Percentiles rank a stretch among this genome's conserved stretches.
These are phyloP conservation scores for Ormyrus nitidulus DNA, from an alignment of 2,888 invertebrate species.

Conservation along the genomic window DNA sequence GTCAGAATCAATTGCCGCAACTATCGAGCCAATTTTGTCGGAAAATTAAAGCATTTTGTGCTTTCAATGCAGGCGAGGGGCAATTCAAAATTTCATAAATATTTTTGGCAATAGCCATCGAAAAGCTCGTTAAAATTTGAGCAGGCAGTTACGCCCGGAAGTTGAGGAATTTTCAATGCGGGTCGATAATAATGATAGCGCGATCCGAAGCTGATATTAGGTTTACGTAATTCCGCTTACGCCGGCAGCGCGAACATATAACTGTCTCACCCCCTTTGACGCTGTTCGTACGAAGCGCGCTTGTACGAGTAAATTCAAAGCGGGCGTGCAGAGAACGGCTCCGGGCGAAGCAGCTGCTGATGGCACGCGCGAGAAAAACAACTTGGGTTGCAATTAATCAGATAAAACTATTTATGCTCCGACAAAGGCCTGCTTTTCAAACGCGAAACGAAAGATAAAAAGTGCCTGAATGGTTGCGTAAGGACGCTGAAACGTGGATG, in stretches of 20 bases:
- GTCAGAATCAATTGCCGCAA: neutral
- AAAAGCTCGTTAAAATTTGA: constrained; percentile 36
- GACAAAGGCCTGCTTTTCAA: too few species aligned
- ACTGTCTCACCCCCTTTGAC: neutral
- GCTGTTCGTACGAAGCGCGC: neutral
- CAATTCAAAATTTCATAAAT: constrained; percentile 20
- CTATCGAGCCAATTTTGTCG: neutral
- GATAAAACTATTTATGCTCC: too few species aligned
- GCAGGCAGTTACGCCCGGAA: neutral
- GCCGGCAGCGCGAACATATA: neutral
- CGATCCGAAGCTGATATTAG: constrained; percentile 13
- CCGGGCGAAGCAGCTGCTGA: too few species aligned
- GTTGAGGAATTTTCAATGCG: constrained; percentile 15
- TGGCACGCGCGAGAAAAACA: too few species aligned
- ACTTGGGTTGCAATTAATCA: too few species aligned
- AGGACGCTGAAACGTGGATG: too few species aligned
- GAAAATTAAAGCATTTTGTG: neutral
- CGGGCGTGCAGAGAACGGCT: neutral
- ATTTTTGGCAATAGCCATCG: neutral
- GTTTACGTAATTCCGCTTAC: constrained; percentile 34
- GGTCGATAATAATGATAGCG: constrained; percentile 15
- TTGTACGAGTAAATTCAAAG: constrained; percentile 15
- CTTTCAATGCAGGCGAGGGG: too few species aligned
- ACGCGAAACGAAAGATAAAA: too few species aligned
- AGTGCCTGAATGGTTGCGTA: too few species aligned